phyloP scores from a whole-genome alignment of 2,888 invertebrate genomes.

The Ormyrus labotus region DNA sequence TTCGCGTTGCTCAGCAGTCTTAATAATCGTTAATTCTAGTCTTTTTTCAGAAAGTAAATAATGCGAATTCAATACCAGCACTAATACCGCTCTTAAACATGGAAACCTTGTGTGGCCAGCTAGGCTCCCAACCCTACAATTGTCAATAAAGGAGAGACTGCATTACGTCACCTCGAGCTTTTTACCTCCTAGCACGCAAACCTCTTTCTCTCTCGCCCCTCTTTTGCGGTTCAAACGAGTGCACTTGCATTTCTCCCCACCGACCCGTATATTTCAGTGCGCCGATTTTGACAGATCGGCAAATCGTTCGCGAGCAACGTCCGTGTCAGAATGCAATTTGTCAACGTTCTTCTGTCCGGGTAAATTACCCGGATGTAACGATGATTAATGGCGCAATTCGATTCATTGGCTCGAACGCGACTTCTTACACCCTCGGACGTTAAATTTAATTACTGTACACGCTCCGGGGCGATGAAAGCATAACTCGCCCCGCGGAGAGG shows the following conservation, averaged over 20 bases:
- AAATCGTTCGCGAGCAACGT: too few species aligned
- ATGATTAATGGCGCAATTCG: constrained; percentile 8
- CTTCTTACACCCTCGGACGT: constrained; percentile 2
- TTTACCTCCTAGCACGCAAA: constrained; percentile 40
- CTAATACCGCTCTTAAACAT: constrained; percentile 36
- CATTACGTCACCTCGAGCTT: constrained; percentile 30
- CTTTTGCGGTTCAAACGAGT: constrained; percentile 2
- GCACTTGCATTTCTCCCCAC: neutral
- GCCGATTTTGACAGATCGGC: too few species aligned
- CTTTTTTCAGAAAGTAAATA: too few species aligned
- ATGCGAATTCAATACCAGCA: neutral
- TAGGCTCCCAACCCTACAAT: constrained; percentile 6
- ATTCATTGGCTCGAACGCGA: neutral
- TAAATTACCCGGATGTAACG: too few species aligned
- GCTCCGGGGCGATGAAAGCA: neutral
- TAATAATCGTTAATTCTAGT: too few species aligned
- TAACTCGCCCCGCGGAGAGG: neutral
- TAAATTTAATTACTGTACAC: constrained; percentile 29
- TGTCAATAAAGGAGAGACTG: constrained; percentile 50
- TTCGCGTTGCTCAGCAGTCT: too few species aligned
- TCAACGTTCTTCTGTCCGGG: too few species aligned
- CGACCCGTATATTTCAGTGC: too few species aligned
- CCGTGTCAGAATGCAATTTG: too few species aligned
- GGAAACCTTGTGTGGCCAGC: constrained; percentile 13
- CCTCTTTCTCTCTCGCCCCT: constrained; percentile 16